These are phyloP conservation scores for Cantharis rufa DNA, from an alignment of 2,888 invertebrate genomes.

Conservation along the genomic window DNA sequence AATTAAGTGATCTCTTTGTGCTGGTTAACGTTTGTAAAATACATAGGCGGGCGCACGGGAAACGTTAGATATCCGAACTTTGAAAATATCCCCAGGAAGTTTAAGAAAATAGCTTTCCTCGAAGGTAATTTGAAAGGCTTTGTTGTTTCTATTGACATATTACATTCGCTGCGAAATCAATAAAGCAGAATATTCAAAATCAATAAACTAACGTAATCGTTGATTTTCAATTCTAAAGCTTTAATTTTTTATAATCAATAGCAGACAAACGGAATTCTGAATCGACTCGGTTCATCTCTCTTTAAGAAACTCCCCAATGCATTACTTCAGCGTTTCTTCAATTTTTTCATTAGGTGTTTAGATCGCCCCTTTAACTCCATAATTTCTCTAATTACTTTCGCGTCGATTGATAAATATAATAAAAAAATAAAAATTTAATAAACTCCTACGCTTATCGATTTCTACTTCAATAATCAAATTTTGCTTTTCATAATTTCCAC, in stretches of 20 bases:
- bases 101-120: conserved; percentile 10
- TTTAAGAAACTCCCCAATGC: not conserved
- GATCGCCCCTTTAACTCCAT: not conserved
- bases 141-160: not conserved
- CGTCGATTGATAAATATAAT: not conserved
- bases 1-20: conserved; percentile 23
- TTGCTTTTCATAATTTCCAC: not conserved
- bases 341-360: not conserved
- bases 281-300: not conserved
- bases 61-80: conserved; percentile 16
- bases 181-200: not conserved
- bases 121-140: conserved; percentile 1
- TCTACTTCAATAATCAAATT: not conserved
- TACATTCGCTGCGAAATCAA: not conserved
- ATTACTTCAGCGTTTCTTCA: not conserved
- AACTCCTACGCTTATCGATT: not conserved
- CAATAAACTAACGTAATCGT: not conserved
- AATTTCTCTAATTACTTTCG: not conserved
- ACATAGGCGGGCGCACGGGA: conserved; percentile 6
- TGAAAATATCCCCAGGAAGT: conserved; percentile 5
- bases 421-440: not conserved
- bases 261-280: not conserved
- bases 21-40: conserved; percentile 14
- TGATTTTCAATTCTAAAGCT: not conserved
- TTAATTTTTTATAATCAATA: not conserved